Evolutionary conservation across 2,888 invertebrate species (phyloP), one percentile per base, ranked within the genome.

Genomic region (Sphinx pinastri): DNA sequence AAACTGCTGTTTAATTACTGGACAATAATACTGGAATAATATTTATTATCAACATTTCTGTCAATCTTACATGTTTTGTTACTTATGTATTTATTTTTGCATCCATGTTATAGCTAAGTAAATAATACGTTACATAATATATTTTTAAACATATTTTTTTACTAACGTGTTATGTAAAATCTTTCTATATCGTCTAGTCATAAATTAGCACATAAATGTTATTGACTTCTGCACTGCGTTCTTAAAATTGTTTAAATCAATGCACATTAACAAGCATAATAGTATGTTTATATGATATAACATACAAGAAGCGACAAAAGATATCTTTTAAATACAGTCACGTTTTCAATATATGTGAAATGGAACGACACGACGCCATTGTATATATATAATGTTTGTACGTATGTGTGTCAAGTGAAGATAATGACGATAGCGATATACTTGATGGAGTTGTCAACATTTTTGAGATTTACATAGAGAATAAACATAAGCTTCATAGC

Each of bases 321-420:
- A n/a, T 51, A 66, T 66, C 73, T 80, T 79, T 81, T 74, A 75
- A 74, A 74, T 72, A 60, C 67, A 69, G 78, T 81, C 84, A 84
- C 85, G 85, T 79, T 76, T 81, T 70, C 69, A 59, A 71, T 76
- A 76, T 73, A 81, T 77, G 83, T 73, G 71, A 85, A 85, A 77
- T 71, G 73, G 73, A 69, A 67, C 70, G 75, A 84, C 84, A 85
- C 85, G 85, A 78, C 63, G 71, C 58, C 70, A 72, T 78, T 79
- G 77, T 78, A 58, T 70, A 70, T 67, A 70, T 70, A 58, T 70
- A 71, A 72, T 72, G 68, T 73, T 68, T 69, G 49, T 74, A 72
- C 66, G 54, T 72, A 76, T 77, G 76, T 77, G 76, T 79, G 79
- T 76, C 79, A 78, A 78, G 76, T 74, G 70, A 73, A 60, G 76